Percentiles rank a stretch among this genome's conserved stretches.
phyloP scores from a whole-genome alignment of 2,113 vertebrate genomes.

The Polypterus bichir region DNA sequence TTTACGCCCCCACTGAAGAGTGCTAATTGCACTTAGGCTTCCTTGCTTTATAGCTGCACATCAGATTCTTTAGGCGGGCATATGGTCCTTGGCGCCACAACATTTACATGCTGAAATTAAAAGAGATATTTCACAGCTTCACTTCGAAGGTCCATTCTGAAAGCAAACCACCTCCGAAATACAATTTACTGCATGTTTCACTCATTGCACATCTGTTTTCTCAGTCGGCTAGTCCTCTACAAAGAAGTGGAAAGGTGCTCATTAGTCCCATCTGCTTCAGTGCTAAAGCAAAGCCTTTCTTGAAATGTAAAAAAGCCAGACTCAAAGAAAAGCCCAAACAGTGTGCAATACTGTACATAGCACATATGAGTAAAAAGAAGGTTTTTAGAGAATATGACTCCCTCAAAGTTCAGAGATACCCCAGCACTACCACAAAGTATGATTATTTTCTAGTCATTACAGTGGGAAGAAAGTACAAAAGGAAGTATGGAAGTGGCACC shows the following conservation, averaged over 20 bases:
- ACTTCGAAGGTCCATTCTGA: constrained; percentile 49
- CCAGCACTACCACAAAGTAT: no score
- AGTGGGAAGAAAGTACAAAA: no score
- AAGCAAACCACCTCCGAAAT: constrained; percentile 57
- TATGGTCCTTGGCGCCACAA: constrained; percentile 59
- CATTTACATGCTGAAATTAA: constrained; percentile 65
- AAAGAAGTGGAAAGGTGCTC: no score
- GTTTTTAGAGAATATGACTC: no score
- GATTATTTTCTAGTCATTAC: no score
- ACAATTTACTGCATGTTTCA: constrained; percentile 63
- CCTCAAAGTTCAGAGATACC: no score
- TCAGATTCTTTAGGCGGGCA: constrained; percentile 50
- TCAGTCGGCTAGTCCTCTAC: no score
- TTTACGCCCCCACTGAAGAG: constrained; percentile 54
- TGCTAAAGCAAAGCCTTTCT: constrained; percentile 35
- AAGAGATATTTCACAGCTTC: constrained; percentile 62
- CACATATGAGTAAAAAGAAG: no score
- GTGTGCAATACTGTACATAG: no score
- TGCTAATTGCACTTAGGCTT: constrained; percentile 50
- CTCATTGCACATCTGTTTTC: no score
- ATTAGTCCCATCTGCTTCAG: constrained; percentile 61
- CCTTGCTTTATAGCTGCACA: constrained; percentile 56
- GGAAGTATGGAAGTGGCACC: no score
- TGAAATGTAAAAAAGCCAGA: constrained; percentile 10
- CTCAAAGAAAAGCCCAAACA: no score